phyloP scores from a whole-genome alignment of 2,113 vertebrate genomes.

The Melanerpes formicivorus region DNA sequence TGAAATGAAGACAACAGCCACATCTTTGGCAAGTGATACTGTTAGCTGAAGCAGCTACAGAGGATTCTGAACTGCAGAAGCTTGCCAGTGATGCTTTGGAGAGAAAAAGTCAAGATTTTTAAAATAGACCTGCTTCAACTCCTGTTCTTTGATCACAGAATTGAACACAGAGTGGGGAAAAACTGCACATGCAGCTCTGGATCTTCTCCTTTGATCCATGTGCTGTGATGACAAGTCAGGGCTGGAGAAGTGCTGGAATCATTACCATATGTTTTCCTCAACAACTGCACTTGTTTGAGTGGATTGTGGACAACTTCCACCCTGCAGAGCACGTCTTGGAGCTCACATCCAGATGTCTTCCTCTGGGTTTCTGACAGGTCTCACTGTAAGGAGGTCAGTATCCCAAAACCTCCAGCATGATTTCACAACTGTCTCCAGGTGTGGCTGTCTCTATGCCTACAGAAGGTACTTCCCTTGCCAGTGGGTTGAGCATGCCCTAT shows the following conservation, averaged over 20 bases:
- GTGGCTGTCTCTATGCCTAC: fast-evolving
- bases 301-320: neutral
- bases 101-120: neutral
- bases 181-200: no score
- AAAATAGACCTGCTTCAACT: neutral
- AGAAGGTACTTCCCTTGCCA: fast-evolving
- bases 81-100: neutral
- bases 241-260: neutral
- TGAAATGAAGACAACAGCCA: neutral
- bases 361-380: neutral
- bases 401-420: neutral
- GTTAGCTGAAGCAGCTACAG: neutral
- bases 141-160: neutral
- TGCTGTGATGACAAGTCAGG: fast-evolving
- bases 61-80: neutral
- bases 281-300: neutral
- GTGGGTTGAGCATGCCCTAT: fast-evolving
- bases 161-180: fast-evolving
- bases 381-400: neutral
- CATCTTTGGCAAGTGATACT: neutral
- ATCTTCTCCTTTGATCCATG: fast-evolving
- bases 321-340: neutral
- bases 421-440: fast-evolving
- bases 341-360: fast-evolving
- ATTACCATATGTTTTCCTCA: fast-evolving